Evolutionary conservation across 2,113 vertebrate genomes (phyloP), one percentile per base, ranked within the genome.

Genomic region (Mobula hypostoma): DNA sequence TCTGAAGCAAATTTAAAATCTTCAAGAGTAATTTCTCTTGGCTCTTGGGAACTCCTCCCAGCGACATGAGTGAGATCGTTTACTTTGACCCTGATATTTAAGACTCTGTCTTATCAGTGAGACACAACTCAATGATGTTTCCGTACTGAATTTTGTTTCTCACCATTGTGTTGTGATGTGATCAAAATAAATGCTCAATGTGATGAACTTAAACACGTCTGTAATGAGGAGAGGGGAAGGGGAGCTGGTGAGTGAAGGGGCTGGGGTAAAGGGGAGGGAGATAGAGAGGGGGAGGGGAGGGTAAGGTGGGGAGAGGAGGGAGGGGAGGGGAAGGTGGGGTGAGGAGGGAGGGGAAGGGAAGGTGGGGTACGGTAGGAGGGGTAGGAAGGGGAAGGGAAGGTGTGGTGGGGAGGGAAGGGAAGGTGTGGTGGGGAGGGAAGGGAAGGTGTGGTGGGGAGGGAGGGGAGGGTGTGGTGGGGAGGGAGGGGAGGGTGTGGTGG

Each of bases 61-160:
- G 29, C 3, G 58, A 27, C 29, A 66, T 29, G 29, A n/a, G 36
- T 32, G 12, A 66, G 29, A 36, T 91, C 29, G 87, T 36, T 91
- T 36, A 91, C 7, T 61, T 36, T 91, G 85, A 36, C 68, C 63
- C 36, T 36, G 48, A 48, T 48, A 48, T 48, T 48, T 48, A 48
- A 48, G 48, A 2, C 2, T 48, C 87, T 91, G 29, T 17, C 21
- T 7, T 66, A 11, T 68, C 7, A 61, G 32, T 68, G n/a, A 91
- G n/a, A 68, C 63, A 19, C 29, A 68, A 91, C 48, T 70, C 87
- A 68, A 36, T 91, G 63, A 91, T 70, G 87, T 91, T 91, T 91
- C 66, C 19, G 6, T 70, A 68, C 29, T 91, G 63, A 61, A 87
- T 87, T 87, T n/a, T 32, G n/a, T 91, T 80, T 40, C 11, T 36